Percentiles rank a stretch among this genome's conserved stretches.
phyloP scores from a whole-genome alignment of 2,888 invertebrate species.

The Corythucha ciliata region DNA sequence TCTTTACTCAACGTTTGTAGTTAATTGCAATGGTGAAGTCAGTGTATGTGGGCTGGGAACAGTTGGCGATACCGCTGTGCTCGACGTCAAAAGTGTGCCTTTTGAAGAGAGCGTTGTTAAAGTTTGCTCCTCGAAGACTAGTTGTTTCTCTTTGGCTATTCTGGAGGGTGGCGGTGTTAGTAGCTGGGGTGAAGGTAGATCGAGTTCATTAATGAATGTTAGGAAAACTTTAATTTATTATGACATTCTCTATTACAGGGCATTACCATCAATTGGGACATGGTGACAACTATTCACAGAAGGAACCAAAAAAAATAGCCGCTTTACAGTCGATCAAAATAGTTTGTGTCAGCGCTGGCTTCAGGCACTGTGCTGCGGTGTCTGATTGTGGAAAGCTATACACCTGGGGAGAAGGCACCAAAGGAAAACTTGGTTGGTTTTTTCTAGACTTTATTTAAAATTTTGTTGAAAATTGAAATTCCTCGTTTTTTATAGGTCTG shows the following conservation, averaged over 20 bases:
- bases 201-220: too few relatives aligned
- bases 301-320: constrained; percentile 47
- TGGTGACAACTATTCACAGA: constrained; percentile 47
- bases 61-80: constrained; percentile 54
- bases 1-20: constrained; percentile 54
- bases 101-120: constrained; percentile 47
- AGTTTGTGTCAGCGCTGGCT: constrained; percentile 47
- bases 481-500: constrained; percentile 44
- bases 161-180: constrained; percentile 47
- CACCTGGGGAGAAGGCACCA: constrained; percentile 52
- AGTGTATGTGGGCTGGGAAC: constrained; percentile 55
- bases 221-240: too few relatives aligned
- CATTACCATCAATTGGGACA: constrained; percentile 51
- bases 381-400: constrained; percentile 48
- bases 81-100: constrained; percentile 50
- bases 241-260: constrained; percentile 39
- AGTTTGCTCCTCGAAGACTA: constrained; percentile 50
- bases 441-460: neutral
- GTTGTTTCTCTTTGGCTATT: constrained; percentile 49
- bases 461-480: too few relatives aligned
- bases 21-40: constrained; percentile 49
- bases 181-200: constrained; percentile 51
- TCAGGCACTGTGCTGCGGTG: constrained; percentile 50
- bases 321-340: constrained; percentile 44
- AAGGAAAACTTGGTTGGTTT: constrained; percentile 43